Evolutionary conservation across 2,797 vertebrate species (phyloP), one percentile per base, ranked within the genome.

Genomic region (Clamator glandarius): DNA sequence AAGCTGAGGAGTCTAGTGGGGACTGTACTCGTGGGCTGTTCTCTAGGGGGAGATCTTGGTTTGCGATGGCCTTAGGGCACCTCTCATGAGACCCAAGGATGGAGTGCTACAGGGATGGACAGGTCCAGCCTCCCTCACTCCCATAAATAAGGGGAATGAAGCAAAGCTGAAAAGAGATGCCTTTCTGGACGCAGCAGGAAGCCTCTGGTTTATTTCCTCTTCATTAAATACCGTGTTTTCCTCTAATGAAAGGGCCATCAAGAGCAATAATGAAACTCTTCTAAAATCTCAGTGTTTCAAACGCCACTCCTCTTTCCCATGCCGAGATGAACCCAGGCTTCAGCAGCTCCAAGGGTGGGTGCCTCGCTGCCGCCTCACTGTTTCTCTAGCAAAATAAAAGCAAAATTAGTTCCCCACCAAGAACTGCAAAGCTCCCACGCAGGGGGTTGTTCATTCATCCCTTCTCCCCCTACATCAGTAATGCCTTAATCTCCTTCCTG

Each of bases 221-320:
- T 96, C 91, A 96, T 95, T 96, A 97, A 91, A 94, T 80, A 91
- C 67, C 2, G 4, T 66, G 77, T 93, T 95, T 89, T 91, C 74
- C 36, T 94, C 80, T 95, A 92, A 94, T 87, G 85, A 96, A 91
- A 89, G 83, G 87, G 90, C 92, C 67, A 94, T 83, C 80, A 72
- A 94, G 85, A 91, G 83, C 85, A 93, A 94, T 93, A 96, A 95
- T 87, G 90, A 94, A 91, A 89, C 85, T 90, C 93, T 93, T 88
- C 80, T 96, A 44, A 31, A 64, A 57, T 91, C 87, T 61, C 66
- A 36, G 80, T 51, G 52, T 84, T 84, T 92, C 80, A 87, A 92
- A 97, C 70, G 63, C 77, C 73, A 42, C 83, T 93, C 92, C 64
- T 74, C 78, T 23, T 81, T 73, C 83, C 84, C 0, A 0, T 3